A percentile compares a stretch with the other conserved stretches of the same genome.
phyloP scores from a whole-genome alignment of 2,797 vertebrate genomes.

The Cephalopachus bancanus region DNA sequence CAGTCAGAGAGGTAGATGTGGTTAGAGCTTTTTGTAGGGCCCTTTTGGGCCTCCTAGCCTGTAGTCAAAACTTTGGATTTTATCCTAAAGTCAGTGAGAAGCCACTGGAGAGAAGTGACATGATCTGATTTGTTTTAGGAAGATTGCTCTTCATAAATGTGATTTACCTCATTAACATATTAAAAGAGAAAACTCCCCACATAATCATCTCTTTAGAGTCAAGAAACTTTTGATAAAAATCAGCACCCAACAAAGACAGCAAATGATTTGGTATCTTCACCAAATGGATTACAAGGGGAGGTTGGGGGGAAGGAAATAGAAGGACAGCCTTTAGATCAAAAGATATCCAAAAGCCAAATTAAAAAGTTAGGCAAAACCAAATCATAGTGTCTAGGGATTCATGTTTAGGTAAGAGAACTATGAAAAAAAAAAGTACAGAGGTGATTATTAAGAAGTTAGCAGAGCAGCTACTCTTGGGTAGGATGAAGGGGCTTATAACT shows the following conservation, averaged over 20 bases:
- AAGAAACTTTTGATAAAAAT: constrained; percentile 53
- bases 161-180: constrained; percentile 53
- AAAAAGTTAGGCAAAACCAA: constrained; percentile 19
- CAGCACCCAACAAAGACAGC: background rate
- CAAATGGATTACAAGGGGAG: background rate
- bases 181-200: constrained; percentile 23
- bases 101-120: background rate
- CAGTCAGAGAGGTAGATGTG: background rate
- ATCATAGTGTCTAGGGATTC: background rate
- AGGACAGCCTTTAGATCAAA: background rate
- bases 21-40: background rate
- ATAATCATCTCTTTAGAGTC: constrained; percentile 42
- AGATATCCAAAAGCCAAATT: background rate
- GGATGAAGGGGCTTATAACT: background rate
- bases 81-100: constrained; percentile 47
- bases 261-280: constrained; percentile 39
- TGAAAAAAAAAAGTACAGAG: background rate
- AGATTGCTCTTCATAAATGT: constrained; percentile 16
- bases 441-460: background rate
- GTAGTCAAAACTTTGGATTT: constrained; percentile 11
- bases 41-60: background rate
- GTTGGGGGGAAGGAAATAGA: background rate
- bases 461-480: background rate
- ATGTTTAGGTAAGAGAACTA: constrained; percentile 19
- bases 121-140: constrained; percentile 51